Percentiles rank a stretch among this genome's conserved stretches.
These are phyloP conservation scores for Melanotaenia pygmaea DNA, from an alignment of 2,797 vertebrate genomes.

Conservation along the genomic window DNA sequence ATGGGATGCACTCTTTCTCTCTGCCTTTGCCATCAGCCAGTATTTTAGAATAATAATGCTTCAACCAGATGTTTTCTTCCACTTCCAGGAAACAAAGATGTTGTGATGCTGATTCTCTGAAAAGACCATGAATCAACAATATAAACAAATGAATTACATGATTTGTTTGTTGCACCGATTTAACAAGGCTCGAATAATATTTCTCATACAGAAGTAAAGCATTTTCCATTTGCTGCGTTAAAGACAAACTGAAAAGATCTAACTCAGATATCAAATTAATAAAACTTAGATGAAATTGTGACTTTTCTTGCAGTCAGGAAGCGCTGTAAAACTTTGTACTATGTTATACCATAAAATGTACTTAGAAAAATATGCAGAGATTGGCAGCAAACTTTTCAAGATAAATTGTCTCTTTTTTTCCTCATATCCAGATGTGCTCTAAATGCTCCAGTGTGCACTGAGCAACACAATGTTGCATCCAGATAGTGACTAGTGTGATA, in stretches of 20 bases:
- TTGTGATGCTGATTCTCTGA: slow-evolving; percentile 43
- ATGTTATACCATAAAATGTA: slow-evolving; percentile 35
- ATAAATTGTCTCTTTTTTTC: slow-evolving; percentile 40
- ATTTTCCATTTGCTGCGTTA: not conserved
- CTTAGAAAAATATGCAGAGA: slow-evolving; percentile 38
- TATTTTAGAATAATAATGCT: slow-evolving; percentile 56
- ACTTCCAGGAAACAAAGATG: slow-evolving; percentile 59
- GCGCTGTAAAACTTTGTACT: slow-evolving; percentile 22
- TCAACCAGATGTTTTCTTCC: slow-evolving; percentile 71
- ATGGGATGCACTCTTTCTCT: slow-evolving; percentile 31
- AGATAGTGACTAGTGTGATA: slow-evolving; percentile 51
- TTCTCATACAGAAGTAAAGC: not conserved
- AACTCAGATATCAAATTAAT: slow-evolving; percentile 17
- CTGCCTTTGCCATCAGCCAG: slow-evolving; percentile 66
- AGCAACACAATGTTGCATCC: slow-evolving; percentile 38
- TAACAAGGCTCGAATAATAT: not conserved
- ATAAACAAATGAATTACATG: slow-evolving; percentile 42
- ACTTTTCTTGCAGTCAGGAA: not conserved
- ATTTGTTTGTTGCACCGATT: slow-evolving; percentile 30
- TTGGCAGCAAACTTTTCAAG: slow-evolving; percentile 56
- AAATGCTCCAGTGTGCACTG: slow-evolving; percentile 67
- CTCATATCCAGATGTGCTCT: slow-evolving; percentile 72
- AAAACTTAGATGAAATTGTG: slow-evolving; percentile 23
- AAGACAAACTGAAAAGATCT: not conserved
- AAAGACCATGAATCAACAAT: slow-evolving; percentile 44